These are phyloP conservation scores for Burhinus bistriatus DNA, from an alignment of 2,113 vertebrate genomes.

Conservation along the genomic window DNA sequence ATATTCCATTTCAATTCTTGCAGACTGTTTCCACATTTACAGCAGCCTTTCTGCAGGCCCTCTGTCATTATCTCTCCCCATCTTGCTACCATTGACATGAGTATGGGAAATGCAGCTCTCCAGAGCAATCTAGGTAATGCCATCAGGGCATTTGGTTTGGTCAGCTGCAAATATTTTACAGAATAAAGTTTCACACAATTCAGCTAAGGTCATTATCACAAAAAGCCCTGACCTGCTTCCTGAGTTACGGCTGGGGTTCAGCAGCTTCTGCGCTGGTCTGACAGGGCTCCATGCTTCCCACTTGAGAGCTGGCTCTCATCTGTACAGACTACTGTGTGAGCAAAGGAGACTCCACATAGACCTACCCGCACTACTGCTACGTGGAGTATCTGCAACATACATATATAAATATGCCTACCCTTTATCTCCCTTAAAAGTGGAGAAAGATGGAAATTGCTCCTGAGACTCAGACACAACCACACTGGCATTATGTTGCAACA, in stretches of 20 bases:
- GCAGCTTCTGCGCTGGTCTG: neutral
- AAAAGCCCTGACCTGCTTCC: neutral
- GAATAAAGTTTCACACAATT: neutral
- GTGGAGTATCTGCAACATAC: neutral
- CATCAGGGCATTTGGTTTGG: neutral
- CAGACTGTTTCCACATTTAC: neutral
- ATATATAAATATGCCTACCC: neutral
- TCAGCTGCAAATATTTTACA: neutral
- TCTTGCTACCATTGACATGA: neutral
- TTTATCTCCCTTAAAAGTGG: neutral
- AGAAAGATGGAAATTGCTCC: neutral
- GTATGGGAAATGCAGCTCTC: neutral
- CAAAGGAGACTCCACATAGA: neutral
- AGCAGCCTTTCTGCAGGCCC: neutral
- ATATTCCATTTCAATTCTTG: neutral
- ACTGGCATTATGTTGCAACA: neutral
- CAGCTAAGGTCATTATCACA: neutral
- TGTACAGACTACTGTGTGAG: neutral
- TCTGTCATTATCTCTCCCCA: neutral
- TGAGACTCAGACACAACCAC: neutral
- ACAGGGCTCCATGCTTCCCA: neutral
- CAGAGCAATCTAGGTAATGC: neutral
- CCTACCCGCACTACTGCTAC: neutral
- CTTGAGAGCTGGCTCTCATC: neutral
- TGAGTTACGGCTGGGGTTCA: neutral